Evolutionary conservation across 2,113 vertebrate genomes (phyloP).

Genomic region (Gopherus evgoodei): DNA sequence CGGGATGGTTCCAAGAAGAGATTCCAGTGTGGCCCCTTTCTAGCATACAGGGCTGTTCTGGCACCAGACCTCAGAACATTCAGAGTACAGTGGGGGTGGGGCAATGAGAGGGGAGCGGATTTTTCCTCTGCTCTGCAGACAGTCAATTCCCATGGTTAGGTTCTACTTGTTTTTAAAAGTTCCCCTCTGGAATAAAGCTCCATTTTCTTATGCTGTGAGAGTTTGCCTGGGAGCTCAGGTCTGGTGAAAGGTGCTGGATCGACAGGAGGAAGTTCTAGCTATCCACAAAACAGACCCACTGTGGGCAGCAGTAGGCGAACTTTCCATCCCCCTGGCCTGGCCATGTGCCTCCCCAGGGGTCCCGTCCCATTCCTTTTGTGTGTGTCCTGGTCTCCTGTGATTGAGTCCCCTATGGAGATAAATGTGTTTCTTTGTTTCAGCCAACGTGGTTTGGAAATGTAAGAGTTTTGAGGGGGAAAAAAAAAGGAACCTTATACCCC

Average conservation of each 20-base stretch:
- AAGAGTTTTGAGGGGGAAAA: neutral
- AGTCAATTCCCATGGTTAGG: too few relatives aligned
- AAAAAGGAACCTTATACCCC: neutral
- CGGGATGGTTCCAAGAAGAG: neutral
- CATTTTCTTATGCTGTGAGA: neutral
- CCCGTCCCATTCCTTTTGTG: neutral
- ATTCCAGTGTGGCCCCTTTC: neutral
- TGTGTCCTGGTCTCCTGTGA: neutral
- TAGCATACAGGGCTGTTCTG: rapidly evolving
- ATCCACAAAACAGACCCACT: neutral
- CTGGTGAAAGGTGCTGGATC: neutral
- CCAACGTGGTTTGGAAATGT: neutral
- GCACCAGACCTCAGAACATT: rapidly evolving
- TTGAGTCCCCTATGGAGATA: neutral
- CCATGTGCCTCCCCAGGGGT: rapidly evolving
- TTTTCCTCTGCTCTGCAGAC: neutral
- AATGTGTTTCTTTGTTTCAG: neutral
- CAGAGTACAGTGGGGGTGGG: neutral
- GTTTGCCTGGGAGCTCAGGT: neutral
- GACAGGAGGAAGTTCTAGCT: neutral
- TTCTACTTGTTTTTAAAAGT: rapidly evolving
- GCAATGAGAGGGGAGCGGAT: neutral
- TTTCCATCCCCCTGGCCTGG: neutral
- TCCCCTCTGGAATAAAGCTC: conserved; percentile 17
- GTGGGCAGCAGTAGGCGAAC: neutral